These are phyloP conservation scores for Tachina grossa DNA, from an alignment of 2,888 invertebrate genomes.

Conservation along the genomic window DNA sequence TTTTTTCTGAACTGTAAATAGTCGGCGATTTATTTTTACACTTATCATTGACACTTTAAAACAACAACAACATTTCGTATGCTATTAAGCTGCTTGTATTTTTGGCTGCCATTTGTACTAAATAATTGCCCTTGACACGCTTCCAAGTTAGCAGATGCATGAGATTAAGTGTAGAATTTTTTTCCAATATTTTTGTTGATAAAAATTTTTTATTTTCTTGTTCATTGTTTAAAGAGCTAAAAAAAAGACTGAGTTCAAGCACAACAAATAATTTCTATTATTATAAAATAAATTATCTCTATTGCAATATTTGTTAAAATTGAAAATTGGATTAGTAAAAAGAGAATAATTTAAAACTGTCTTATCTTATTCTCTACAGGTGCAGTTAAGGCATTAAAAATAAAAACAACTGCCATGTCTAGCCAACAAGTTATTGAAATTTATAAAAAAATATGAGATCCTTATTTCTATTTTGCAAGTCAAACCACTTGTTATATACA, in stretches of 20 bases:
- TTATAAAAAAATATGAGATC: no score
- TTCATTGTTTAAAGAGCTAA: neutral
- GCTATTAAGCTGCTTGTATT: constrained; percentile 31
- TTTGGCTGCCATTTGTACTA: constrained; percentile 46
- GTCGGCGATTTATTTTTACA: neutral
- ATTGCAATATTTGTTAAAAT: neutral
- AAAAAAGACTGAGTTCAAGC: constrained; percentile 23
- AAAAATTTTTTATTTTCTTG: constrained; percentile 4
- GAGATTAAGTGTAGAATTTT: constrained; percentile 1
- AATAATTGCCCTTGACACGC: constrained; percentile 68
- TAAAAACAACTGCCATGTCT: neutral
- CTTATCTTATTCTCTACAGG: neutral
- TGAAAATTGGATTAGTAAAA: neutral
- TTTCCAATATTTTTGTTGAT: constrained; percentile 4
- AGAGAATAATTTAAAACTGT: neutral
- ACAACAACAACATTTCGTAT: neutral
- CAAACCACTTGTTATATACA: neutral
- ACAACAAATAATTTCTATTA: constrained; percentile 31
- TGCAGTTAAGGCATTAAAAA: neutral
- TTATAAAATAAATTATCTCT: constrained; percentile 7
- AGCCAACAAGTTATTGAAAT: no score
- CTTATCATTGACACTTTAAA: neutral
- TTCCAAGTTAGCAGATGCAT: constrained; percentile 39
- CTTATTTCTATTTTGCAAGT: neutral
- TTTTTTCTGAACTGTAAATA: no score